These are phyloP conservation scores for Neoaliturus tenellus DNA, from an alignment of 2,888 invertebrate species.

Conservation along the genomic window DNA sequence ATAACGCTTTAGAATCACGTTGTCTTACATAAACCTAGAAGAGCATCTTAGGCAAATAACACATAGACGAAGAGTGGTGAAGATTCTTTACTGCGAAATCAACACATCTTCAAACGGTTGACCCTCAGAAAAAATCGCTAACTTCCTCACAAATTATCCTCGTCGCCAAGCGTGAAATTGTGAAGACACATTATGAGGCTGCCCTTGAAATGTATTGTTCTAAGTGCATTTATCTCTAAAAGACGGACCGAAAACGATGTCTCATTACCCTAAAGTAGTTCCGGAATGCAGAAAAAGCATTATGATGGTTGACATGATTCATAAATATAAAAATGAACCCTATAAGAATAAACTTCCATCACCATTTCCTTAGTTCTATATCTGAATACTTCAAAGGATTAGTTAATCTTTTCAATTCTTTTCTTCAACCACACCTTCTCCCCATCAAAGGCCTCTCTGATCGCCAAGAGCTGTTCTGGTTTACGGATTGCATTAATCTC, in stretches of 20 bases:
- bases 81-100: neutral
- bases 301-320: too few relatives aligned
- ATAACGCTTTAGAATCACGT: neutral
- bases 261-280: too few relatives aligned
- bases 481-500: neutral
- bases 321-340: too few relatives aligned
- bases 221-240: neutral
- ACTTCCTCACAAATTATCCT: slow-evolving; percentile 43
- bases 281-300: too few relatives aligned
- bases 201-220: slow-evolving; percentile 8
- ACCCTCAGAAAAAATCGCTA: slow-evolving; percentile 15
- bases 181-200: slow-evolving; percentile 15
- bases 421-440: too few relatives aligned
- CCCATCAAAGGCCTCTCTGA: neutral
- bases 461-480: neutral
- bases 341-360: too few relatives aligned
- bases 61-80: neutral
- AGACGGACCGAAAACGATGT: neutral
- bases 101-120: neutral
- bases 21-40: neutral
- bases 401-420: too few relatives aligned
- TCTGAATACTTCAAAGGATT: too few relatives aligned
- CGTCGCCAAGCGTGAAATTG: slow-evolving; percentile 42
- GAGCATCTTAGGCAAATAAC: too few relatives aligned
- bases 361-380: too few relatives aligned